Evolutionary conservation across 1,140 invertebrate genomes (phyloP).

Genomic region (Chymomyza costata): DNA sequence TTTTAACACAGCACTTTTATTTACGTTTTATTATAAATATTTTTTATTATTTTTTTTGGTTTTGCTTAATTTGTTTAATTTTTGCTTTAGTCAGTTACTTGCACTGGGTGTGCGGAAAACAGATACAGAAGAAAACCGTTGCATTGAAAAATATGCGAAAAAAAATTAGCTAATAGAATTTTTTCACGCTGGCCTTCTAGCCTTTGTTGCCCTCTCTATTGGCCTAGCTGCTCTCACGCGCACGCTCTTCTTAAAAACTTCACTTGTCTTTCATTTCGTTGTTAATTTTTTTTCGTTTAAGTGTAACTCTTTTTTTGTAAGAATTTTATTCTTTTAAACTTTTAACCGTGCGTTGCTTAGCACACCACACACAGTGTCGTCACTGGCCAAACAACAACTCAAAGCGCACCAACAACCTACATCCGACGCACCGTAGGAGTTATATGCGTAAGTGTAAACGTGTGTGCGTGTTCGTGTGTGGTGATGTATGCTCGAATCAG

Average conservation of each 20-base stretch:
- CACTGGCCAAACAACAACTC: too few species aligned
- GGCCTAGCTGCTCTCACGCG: too few species aligned
- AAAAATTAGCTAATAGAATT: conserved; percentile 14
- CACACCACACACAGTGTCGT: too few species aligned
- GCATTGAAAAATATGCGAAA: conserved; percentile 57
- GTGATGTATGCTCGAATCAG: conserved; percentile 12
- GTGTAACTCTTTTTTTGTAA: too few species aligned
- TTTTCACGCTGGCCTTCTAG: conserved; percentile 6
- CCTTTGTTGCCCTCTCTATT: conserved; percentile 4
- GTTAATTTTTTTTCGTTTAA: neutral
- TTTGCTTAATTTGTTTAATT: conserved; percentile 6
- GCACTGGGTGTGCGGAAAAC: conserved; percentile 54
- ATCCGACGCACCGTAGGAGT: too few species aligned
- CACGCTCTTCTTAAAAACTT: too few species aligned
- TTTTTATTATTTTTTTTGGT: conserved; percentile 1
- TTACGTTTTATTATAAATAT: neutral
- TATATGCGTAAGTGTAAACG: conserved; percentile 8
- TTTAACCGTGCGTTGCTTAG: too few species aligned
- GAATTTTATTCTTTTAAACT: too few species aligned
- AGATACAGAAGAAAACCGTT: conserved; percentile 70
- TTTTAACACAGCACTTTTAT: conserved; percentile 1
- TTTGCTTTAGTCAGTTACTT: conserved; percentile 26
- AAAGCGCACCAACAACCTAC: too few species aligned
- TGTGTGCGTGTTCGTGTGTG: conserved; percentile 14
- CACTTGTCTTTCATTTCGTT: conserved; percentile 24